Evolutionary conservation across 2,797 vertebrate species (phyloP).

Genomic region (Bovichtus diacanthus): DNA sequence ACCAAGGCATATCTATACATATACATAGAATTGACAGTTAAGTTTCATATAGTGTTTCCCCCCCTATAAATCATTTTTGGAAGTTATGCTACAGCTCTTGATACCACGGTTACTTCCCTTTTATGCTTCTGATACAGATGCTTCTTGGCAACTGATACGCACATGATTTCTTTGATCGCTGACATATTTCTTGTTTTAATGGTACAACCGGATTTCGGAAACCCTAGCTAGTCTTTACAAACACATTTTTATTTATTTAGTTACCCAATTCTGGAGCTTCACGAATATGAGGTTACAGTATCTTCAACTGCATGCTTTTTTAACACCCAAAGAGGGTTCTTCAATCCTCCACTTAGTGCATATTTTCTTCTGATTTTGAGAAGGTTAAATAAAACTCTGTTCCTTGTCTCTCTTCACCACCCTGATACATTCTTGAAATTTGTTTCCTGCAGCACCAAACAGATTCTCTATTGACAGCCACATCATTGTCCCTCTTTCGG

Average conservation of each 20-base stretch:
- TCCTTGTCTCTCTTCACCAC: conserved; percentile 1
- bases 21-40: too few relatives aligned
- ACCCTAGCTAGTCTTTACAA: too few relatives aligned
- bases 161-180: background rate
- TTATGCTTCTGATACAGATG: background rate
- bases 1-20: too few relatives aligned
- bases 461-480: background rate
- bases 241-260: background rate
- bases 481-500: background rate
- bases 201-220: background rate
- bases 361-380: background rate
- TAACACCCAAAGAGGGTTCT: background rate
- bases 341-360: background rate
- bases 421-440: conserved; percentile 8
- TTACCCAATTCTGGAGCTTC: background rate
- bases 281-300: background rate
- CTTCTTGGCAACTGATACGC: background rate
- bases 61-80: background rate
- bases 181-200: too few relatives aligned
- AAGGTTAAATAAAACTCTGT: background rate
- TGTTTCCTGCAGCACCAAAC: background rate
- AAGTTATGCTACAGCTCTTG: background rate
- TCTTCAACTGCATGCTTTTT: background rate
- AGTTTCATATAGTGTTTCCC: too few relatives aligned
- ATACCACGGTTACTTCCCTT: background rate